phyloP scores from a whole-genome alignment of 2,797 vertebrate genomes.

The Halcyon chelicuti region DNA sequence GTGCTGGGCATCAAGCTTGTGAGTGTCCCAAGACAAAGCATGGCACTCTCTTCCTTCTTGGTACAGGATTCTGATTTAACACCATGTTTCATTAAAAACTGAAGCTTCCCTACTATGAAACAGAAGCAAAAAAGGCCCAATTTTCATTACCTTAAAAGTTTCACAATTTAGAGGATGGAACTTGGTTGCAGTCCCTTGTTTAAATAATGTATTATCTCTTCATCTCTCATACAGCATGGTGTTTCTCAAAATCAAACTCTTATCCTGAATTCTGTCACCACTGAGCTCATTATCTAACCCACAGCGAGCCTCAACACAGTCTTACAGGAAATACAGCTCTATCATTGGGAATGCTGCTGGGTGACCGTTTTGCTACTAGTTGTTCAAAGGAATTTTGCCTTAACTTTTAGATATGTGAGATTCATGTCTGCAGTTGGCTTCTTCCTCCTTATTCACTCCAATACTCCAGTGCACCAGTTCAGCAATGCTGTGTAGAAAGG shows the following conservation, averaged over 20 bases:
- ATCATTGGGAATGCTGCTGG: background rate
- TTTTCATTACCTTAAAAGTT: background rate
- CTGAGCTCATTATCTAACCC: background rate
- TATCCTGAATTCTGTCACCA: background rate
- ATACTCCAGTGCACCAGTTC: background rate
- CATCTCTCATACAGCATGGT: background rate
- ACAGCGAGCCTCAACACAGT: background rate
- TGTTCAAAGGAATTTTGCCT: background rate
- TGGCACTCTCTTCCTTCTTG: background rate
- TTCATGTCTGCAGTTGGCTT: background rate
- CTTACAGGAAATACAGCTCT: background rate
- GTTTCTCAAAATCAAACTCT: background rate
- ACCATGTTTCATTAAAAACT: background rate
- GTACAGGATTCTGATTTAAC: background rate
- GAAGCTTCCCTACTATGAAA: background rate
- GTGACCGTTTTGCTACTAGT: background rate
- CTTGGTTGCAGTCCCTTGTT: background rate
- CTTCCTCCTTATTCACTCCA: background rate
- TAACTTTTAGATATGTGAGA: background rate
- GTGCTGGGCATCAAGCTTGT: background rate
- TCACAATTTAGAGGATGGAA: background rate
- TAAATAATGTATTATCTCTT: background rate
- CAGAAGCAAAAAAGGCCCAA: background rate
- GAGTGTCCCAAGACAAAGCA: background rate
- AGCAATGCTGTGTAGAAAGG: background rate